Evolutionary conservation across 2,888 invertebrate species (phyloP).

Genomic region (Orthosia incerta): DNA sequence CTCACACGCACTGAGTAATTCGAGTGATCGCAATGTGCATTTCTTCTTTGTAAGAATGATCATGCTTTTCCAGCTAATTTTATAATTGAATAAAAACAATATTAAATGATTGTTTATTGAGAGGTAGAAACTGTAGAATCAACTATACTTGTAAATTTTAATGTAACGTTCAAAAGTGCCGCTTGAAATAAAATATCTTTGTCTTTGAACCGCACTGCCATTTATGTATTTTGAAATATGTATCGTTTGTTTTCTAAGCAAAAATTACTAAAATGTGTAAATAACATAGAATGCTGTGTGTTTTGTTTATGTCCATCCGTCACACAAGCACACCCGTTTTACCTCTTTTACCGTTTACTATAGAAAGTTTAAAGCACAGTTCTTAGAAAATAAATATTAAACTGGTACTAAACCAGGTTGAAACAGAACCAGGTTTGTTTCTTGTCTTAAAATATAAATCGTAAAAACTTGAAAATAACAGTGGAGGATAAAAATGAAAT

Average conservation of each 20-base stretch:
- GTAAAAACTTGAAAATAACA: no score
- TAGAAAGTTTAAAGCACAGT: slow-evolving; percentile 47
- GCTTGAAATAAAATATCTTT: no score
- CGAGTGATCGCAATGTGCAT: background rate
- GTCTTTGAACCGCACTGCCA: no score
- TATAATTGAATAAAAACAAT: background rate
- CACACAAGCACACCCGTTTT: slow-evolving; percentile 27
- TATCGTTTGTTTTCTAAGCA: background rate
- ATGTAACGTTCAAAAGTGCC: no score
- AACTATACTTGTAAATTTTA: no score
- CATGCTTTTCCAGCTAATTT: no score
- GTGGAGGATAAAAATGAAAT: no score
- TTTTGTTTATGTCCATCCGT: slow-evolving; percentile 12
- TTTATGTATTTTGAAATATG: background rate
- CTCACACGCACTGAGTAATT: background rate
- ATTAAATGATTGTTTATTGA: background rate
- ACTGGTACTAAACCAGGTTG: slow-evolving; percentile 38
- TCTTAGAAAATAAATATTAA: slow-evolving; percentile 37
- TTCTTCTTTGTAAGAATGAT: no score
- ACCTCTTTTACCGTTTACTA: slow-evolving; percentile 25
- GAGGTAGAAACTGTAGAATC: slow-evolving; percentile 7
- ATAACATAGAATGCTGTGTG: slow-evolving; percentile 11
- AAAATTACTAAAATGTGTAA: background rate
- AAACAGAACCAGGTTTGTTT: background rate
- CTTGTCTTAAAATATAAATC: background rate